These are phyloP conservation scores for Eristalis pertinax DNA, from an alignment of 2,888 invertebrate genomes.

Conservation along the genomic window DNA sequence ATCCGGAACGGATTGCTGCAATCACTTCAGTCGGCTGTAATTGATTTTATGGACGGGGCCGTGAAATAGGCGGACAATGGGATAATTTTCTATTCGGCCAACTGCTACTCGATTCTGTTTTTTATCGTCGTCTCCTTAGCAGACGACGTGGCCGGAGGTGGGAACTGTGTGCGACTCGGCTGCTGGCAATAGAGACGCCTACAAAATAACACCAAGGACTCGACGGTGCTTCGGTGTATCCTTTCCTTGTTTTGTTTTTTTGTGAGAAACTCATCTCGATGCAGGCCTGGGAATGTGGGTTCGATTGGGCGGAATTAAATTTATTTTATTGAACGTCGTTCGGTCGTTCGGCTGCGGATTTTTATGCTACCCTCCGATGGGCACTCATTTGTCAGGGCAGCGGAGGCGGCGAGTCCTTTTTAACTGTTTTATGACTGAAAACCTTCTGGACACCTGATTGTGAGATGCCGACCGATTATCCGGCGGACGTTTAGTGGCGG, in stretches of 20 bases:
- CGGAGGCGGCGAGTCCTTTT: constrained; percentile 42
- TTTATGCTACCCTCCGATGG: constrained; percentile 31
- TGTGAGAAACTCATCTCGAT: not conserved
- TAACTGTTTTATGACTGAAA: constrained; percentile 59
- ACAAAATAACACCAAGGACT: constrained; percentile 33
- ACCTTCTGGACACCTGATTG: constrained; percentile 67
- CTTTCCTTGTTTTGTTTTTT: constrained; percentile 1
- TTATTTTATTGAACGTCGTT: constrained; percentile 61
- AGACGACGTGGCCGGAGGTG: constrained; percentile 30
- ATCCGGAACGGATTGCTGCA: constrained; percentile 58
- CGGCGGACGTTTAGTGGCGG: constrained; percentile 45
- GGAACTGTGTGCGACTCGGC: constrained; percentile 43
- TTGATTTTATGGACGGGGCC: constrained; percentile 59
- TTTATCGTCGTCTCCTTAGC: constrained; percentile 3
- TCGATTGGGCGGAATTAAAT: constrained; percentile 63
- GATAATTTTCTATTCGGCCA: constrained; percentile 64
- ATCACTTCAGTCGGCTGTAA: constrained; percentile 49
- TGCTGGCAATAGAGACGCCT: constrained; percentile 60
- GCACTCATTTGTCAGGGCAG: constrained; percentile 58
- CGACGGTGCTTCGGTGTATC: not conserved
- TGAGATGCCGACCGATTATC: constrained; percentile 63
- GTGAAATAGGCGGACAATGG: constrained; percentile 64
- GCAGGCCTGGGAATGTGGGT: constrained; percentile 30
- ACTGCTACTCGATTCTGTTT: constrained; percentile 56
- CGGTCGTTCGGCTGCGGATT: constrained; percentile 37